Evolutionary conservation across 2,888 invertebrate species (phyloP).

Genomic region (Vannuccia rotundouncinata): DNA sequence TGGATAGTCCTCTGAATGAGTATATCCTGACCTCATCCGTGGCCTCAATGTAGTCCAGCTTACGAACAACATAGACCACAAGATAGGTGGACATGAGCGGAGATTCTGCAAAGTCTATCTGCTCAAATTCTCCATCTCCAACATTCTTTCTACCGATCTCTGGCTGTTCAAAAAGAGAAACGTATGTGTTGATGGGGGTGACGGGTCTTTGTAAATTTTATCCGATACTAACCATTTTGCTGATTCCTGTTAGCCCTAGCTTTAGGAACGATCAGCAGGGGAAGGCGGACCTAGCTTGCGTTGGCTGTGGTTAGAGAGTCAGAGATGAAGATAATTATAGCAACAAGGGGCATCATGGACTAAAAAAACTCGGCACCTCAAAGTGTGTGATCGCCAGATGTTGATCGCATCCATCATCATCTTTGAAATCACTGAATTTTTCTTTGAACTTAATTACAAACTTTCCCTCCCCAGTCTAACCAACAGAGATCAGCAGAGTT

Average conservation of each 20-base stretch:
- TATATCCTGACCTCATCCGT: no score
- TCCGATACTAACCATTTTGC: not conserved
- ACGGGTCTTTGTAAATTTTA: no score
- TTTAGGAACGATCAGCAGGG: not conserved
- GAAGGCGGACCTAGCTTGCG: conserved; percentile 16
- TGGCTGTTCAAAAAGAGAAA: not conserved
- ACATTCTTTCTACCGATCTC: not conserved
- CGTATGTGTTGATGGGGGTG: no score
- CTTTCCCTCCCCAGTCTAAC: not conserved
- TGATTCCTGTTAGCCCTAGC: not conserved
- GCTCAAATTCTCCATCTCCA: not conserved
- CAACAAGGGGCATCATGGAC: no score
- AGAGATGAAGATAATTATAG: no score
- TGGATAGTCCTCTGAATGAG: no score
- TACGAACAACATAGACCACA: conserved; percentile 27
- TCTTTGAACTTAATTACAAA: not conserved
- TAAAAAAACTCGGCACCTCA: no score
- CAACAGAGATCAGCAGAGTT: no score
- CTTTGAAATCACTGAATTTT: conserved; percentile 4
- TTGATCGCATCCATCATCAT: not conserved
- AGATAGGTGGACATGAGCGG: conserved; percentile 34
- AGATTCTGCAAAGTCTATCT: not conserved
- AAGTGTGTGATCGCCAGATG: conserved; percentile 20
- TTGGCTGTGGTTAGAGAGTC: no score
- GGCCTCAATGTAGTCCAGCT: not conserved